Conservation (phyloP, 53 echinoderm and acorn worm species). For the Luidia sarsii region DNA sequence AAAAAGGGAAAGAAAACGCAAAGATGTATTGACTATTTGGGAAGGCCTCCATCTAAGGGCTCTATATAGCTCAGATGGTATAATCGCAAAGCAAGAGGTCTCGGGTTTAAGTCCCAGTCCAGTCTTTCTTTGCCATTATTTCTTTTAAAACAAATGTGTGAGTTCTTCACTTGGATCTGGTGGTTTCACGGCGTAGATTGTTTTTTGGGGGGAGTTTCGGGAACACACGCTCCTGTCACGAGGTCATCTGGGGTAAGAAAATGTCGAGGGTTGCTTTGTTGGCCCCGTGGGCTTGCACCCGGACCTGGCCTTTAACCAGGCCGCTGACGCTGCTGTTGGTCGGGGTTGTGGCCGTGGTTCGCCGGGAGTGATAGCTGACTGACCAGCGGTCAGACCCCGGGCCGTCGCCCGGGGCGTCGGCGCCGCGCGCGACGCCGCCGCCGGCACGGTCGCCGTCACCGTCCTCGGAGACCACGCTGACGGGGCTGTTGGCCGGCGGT, state of each 20-base stretch:
- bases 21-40: too few relatives aligned
- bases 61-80: too few relatives aligned
- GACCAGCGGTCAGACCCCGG: slow-evolving; percentile 11
- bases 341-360: slow-evolving; percentile 3
- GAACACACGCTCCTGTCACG: not conserved
- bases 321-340: slow-evolving; percentile 12
- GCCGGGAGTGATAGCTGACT: slow-evolving; percentile 9
- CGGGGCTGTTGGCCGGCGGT: slow-evolving; percentile 44
- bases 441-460: not conserved
- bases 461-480: slow-evolving; percentile 37
- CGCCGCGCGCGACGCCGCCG: not conserved
- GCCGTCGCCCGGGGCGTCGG: not conserved
- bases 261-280: slow-evolving; percentile 29
- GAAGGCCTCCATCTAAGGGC: too few relatives aligned
- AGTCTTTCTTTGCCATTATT: too few relatives aligned
- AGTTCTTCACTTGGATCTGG: too few relatives aligned
- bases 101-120: too few relatives aligned
- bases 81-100: too few relatives aligned
- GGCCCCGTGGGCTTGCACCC: slow-evolving; percentile 16
- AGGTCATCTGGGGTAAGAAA: slow-evolving; percentile 41
- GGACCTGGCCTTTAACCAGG: slow-evolving; percentile 7
- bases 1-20: too few relatives aligned
- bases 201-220: too few relatives aligned
- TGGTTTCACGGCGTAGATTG: too few relatives aligned
- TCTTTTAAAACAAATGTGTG: too few relatives aligned